Evolutionary conservation across 2,888 invertebrate genomes (phyloP).

Genomic region (Notodonta ziczac): DNA sequence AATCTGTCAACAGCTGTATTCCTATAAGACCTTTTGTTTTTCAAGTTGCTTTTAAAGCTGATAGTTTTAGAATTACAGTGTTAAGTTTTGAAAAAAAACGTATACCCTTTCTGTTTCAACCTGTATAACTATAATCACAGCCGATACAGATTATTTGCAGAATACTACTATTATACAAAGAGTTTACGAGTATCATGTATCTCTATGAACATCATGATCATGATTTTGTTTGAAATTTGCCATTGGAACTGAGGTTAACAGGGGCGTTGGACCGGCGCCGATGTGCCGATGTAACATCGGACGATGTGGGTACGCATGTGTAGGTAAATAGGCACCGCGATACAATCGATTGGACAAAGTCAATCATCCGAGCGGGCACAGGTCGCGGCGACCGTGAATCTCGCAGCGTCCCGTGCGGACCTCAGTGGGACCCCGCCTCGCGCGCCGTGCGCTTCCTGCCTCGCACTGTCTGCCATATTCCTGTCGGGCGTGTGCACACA

Average conservation of each 20-base stretch:
- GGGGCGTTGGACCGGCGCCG: conserved; percentile 58
- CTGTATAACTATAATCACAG: too few relatives aligned
- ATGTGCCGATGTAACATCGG: conserved; percentile 50
- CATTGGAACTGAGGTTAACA: conserved; percentile 48
- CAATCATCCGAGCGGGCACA: conserved; percentile 74
- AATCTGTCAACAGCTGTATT: too few relatives aligned
- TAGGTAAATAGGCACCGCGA: conserved; percentile 61
- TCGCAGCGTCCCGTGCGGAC: conserved; percentile 57
- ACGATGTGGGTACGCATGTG: conserved; percentile 59
- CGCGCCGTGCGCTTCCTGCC: conserved; percentile 73
- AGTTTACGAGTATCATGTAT: too few relatives aligned
- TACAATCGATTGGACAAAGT: conserved; percentile 79
- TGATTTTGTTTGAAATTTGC: background rate
- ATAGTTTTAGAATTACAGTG: too few relatives aligned
- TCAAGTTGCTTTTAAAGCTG: too few relatives aligned
- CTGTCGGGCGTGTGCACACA: conserved; percentile 14
- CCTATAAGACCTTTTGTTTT: too few relatives aligned
- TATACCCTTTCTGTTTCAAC: too few relatives aligned
- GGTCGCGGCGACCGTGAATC: conserved; percentile 81
- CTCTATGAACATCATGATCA: too few relatives aligned
- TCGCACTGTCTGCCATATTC: conserved; percentile 19
- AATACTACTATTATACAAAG: too few relatives aligned
- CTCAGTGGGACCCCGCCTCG: conserved; percentile 68
- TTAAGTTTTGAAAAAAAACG: too few relatives aligned
- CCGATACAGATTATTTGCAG: too few relatives aligned